These are phyloP conservation scores for Falco rusticolus DNA, from an alignment of 2,797 vertebrate species.

Conservation along the genomic window DNA sequence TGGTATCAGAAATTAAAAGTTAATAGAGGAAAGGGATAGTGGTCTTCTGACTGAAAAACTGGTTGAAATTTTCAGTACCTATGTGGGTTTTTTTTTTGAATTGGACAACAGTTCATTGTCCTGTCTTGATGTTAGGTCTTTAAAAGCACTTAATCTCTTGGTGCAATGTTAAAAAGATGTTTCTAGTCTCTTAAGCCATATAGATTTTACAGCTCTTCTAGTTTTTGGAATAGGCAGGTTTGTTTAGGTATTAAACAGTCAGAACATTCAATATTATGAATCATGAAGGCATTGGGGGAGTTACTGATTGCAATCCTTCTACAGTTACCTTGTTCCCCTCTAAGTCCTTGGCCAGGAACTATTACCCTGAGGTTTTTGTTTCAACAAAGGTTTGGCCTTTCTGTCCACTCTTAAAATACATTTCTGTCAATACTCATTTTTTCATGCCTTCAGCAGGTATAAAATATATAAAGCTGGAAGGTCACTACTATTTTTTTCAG, in stretches of 20 bases:
- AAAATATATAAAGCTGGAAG: constrained; percentile 29
- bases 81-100: neutral
- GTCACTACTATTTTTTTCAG: constrained; percentile 41
- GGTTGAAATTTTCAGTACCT: neutral
- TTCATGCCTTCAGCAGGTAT: constrained; percentile 23
- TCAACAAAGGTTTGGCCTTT: constrained; percentile 28
- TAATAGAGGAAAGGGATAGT: neutral
- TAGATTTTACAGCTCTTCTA: neutral
- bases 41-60: neutral
- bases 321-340: constrained; percentile 13
- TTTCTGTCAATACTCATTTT: constrained; percentile 44
- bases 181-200: neutral
- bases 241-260: constrained; percentile 8
- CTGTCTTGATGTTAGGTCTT: neutral
- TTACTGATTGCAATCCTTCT: constrained; percentile 45
- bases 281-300: constrained; percentile 15
- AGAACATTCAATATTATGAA: constrained; percentile 32
- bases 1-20: neutral
- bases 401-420: constrained; percentile 24
- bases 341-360: constrained; percentile 12
- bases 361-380: constrained; percentile 25
- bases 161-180: neutral
- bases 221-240: neutral
- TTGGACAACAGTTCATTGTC: neutral
- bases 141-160: neutral